A percentile compares a stretch with the other conserved stretches of the same genome.
Evolutionary conservation across 2,797 vertebrate species (phyloP).

Genomic region (Eulemur coronatus): DNA sequence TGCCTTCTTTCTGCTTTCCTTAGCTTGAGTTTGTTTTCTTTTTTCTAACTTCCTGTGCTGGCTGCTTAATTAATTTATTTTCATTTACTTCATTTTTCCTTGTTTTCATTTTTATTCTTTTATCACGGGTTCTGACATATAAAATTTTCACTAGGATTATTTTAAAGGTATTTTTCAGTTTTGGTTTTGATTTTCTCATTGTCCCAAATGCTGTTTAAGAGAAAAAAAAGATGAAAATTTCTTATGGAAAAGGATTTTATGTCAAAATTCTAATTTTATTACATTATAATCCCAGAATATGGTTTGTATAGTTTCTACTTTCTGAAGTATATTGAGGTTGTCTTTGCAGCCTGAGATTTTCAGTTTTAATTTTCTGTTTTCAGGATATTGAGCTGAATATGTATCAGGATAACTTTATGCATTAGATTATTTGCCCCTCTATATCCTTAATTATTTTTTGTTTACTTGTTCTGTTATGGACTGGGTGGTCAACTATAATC

Average conservation of each 20-base stretch:
- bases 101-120: neutral
- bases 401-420: neutral
- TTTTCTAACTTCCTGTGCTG: neutral
- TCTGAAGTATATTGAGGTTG: neutral
- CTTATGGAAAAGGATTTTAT: conserved; percentile 39
- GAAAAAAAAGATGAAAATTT: conserved; percentile 7
- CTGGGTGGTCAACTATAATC: neutral
- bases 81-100: conserved; percentile 1
- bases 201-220: conserved; percentile 1
- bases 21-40: neutral
- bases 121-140: neutral
- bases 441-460: neutral
- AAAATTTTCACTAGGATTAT: conserved; percentile 10
- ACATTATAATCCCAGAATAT: neutral
- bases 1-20: conserved; percentile 34
- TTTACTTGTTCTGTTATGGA: neutral
- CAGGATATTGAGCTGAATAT: neutral
- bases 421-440: neutral
- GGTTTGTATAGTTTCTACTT: neutral
- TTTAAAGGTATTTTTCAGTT: conserved; percentile 44
- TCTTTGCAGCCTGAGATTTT: conserved; percentile 36
- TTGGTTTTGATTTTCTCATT: conserved; percentile 45
- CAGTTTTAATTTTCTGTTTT: conserved; percentile 9
- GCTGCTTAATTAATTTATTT: conserved; percentile 8
- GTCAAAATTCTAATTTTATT: conserved; percentile 56